These are phyloP conservation scores for Oryzias celebensis DNA, from an alignment of 2,113 vertebrate species.

Conservation along the genomic window DNA sequence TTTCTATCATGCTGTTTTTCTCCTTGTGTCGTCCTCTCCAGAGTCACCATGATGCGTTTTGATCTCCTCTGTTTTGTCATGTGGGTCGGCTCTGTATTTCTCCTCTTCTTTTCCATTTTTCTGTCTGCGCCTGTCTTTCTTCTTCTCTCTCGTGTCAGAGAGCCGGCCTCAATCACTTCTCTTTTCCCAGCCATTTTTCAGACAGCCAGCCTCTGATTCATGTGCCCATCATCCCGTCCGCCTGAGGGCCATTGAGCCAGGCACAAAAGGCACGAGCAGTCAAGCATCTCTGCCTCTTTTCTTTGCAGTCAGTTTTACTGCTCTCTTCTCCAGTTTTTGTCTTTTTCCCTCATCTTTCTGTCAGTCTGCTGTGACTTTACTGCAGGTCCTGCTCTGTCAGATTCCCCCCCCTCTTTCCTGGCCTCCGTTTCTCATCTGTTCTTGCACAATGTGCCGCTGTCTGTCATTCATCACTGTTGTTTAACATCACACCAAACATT, in stretches of 20 bases:
- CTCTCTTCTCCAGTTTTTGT: slow-evolving; percentile 32
- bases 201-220: slow-evolving; percentile 65
- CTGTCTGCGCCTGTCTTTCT: slow-evolving; percentile 24
- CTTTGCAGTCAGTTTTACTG: slow-evolving; percentile 37
- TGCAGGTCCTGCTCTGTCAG: too few relatives aligned
- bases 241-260: slow-evolving; percentile 47
- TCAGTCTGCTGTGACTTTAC: slow-evolving; percentile 7
- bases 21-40: background rate
- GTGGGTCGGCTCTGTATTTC: slow-evolving; percentile 16
- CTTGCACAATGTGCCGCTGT: too few relatives aligned
- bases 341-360: slow-evolving; percentile 28
- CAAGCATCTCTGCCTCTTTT: slow-evolving; percentile 54
- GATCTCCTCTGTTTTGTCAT: slow-evolving; percentile 33
- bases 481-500: too few relatives aligned
- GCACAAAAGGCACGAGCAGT: slow-evolving; percentile 62
- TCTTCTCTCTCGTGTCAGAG: slow-evolving; percentile 15
- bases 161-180: slow-evolving; percentile 13
- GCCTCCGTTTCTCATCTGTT: background rate
- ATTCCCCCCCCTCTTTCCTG: slow-evolving; percentile 10
- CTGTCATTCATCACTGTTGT: too few relatives aligned
- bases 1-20: background rate
- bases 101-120: slow-evolving; percentile 11
- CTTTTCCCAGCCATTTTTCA: slow-evolving; percentile 33
- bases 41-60: slow-evolving; percentile 11
- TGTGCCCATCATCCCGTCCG: slow-evolving; percentile 60